phyloP scores from a whole-genome alignment of 2,113 vertebrate genomes.

The Bubo blakistoni region DNA sequence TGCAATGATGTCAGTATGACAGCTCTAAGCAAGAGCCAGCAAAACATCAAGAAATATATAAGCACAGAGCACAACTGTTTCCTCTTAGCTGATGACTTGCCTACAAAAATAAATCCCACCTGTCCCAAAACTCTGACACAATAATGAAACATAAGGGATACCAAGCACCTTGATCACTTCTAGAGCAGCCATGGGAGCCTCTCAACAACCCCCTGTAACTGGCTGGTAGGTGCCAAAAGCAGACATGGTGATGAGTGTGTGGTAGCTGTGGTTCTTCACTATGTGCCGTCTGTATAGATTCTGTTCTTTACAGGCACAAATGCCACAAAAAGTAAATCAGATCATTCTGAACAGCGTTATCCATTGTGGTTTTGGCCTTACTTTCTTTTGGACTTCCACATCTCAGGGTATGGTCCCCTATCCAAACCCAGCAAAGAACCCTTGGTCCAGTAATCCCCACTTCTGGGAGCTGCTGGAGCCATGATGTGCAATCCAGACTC shows the following conservation, averaged over 20 bases:
- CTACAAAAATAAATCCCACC: conserved; percentile 1
- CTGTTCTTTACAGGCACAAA: not conserved
- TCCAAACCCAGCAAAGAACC: not conserved
- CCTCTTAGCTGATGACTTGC: not conserved
- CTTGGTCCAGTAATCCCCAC: not conserved
- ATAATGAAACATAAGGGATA: not conserved
- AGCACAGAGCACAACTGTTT: not conserved
- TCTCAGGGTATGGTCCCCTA: not conserved
- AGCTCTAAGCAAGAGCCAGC: not conserved
- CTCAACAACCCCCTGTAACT: not conserved
- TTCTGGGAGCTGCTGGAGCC: not conserved
- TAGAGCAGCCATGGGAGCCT: not conserved
- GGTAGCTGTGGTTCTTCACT: not conserved
- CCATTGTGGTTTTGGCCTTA: not conserved
- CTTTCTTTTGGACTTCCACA: not conserved
- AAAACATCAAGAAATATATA: not conserved
- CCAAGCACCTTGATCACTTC: not conserved
- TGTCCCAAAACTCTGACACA: not conserved
- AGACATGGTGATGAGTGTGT: not conserved
- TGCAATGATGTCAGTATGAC: conserved; percentile 19
- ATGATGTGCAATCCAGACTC: not conserved
- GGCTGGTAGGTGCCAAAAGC: not conserved
- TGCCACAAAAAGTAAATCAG: not conserved
- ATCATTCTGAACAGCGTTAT: not conserved
- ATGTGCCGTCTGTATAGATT: not conserved